Percentiles rank a stretch among this genome's conserved stretches.
Evolutionary conservation across 2,888 invertebrate species (phyloP).

Genomic region (Notodonta ziczac): DNA sequence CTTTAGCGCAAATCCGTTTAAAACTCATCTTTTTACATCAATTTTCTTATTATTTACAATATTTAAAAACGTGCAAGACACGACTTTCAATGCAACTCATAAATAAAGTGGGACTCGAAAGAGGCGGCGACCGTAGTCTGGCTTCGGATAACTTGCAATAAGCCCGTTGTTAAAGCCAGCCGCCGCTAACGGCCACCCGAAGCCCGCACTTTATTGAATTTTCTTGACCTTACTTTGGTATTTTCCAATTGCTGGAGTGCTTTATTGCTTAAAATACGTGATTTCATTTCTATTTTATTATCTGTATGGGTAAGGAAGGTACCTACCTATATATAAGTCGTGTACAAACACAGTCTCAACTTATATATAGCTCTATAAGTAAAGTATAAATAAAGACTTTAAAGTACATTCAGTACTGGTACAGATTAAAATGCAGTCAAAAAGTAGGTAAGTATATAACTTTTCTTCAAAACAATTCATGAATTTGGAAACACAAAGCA

Average conservation of each 20-base stretch:
- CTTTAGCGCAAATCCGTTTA: too few relatives aligned
- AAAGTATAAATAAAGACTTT: too few relatives aligned
- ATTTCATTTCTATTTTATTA: not conserved
- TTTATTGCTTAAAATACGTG: constrained; percentile 4
- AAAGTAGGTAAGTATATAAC: not conserved
- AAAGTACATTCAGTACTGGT: too few relatives aligned
- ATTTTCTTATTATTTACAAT: too few relatives aligned
- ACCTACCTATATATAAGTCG: too few relatives aligned
- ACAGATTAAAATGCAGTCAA: not conserved
- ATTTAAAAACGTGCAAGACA: not conserved
- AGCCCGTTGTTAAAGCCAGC: constrained; percentile 4
- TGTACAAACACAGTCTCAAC: too few relatives aligned
- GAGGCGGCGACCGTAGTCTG: not conserved
- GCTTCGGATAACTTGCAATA: not conserved
- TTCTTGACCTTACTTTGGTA: constrained; percentile 2
- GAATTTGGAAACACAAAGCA: constrained; percentile 42
- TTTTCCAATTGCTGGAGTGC: not conserved
- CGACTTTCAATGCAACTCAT: not conserved
- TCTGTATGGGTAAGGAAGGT: too few relatives aligned
- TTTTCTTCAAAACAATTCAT: constrained; percentile 39
- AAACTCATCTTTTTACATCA: too few relatives aligned
- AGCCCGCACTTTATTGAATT: not conserved
- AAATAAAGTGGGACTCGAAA: not conserved
- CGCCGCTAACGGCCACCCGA: constrained; percentile 1
- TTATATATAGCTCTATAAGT: too few relatives aligned